Evolutionary conservation across 2,113 vertebrate species (phyloP).

Genomic region (Gallinago media): DNA sequence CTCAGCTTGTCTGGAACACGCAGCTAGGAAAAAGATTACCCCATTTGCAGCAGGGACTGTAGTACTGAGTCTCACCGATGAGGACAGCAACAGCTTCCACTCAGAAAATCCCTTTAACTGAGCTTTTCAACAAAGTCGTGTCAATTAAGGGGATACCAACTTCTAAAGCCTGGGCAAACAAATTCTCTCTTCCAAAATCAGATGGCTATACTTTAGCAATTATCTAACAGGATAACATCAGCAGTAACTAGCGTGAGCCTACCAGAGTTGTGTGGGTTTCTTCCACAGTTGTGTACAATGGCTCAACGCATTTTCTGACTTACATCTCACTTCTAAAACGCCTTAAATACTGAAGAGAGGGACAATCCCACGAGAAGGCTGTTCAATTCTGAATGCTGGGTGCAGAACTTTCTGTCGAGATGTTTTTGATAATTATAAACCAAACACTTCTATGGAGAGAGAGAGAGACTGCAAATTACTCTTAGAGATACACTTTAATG

Average conservation of each 20-base stretch:
- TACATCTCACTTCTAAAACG: background rate
- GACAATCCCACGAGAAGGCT: background rate
- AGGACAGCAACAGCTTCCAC: background rate
- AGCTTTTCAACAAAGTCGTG: background rate
- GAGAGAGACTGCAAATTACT: background rate
- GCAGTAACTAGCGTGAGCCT: background rate
- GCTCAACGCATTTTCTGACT: background rate
- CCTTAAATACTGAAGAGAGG: background rate
- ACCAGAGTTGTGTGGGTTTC: background rate
- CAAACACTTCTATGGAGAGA: background rate
- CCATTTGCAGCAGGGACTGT: background rate
- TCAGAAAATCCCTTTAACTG: background rate
- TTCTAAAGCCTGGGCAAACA: background rate
- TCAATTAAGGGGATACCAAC: background rate
- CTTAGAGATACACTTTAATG: background rate
- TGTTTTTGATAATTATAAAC: background rate
- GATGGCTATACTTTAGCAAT: background rate
- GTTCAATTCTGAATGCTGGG: rapidly evolving
- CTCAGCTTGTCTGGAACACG: background rate
- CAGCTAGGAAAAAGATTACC: background rate
- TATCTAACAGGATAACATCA: background rate
- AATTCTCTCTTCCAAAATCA: background rate
- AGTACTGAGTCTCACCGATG: background rate
- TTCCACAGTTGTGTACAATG: background rate
- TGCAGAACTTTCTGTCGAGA: background rate